Base-by-base conservation (phyloP, 2,113 vertebrate genomes). In the Pachyramphus minor region DNA sequence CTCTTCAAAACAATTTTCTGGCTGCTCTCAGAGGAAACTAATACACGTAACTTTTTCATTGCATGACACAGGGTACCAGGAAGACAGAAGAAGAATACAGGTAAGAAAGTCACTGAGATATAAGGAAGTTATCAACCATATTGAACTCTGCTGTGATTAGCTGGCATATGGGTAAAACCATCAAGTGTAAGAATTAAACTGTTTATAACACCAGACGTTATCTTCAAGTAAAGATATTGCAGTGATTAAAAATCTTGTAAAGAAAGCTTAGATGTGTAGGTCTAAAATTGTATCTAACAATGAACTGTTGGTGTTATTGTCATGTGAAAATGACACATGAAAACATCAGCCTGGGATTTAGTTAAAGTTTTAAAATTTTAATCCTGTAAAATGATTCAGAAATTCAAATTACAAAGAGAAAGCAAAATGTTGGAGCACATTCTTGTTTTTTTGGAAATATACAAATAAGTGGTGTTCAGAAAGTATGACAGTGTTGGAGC, bases 1-100 rank as follows among this genome's bases (percentile, higher is more conserved):
- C 9, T 82, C 42, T 67, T 78, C 42, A 35, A 11, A 59, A 78
- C 50, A 55, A 33, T 82, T 55, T 77, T 64, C 39, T 68, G 22
- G 9, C 28, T 59, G 12, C 50, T 78, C 5, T 87, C 30, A 72
- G 14, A 63, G 17, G 47, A 81, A 91, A 44, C 14, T 24, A 55
- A 35, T 17, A 37, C 1, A 6, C 31, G 2, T 49, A 37, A 23
- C 28, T 62, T 72, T 44, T 56, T 87, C 17, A 24, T 30, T 83
- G 39, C 3, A 15, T 4, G 4, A 56, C 12, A 58, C 1, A 33
- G 18, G 9, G 49, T 11, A 53, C 13, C 0, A 22, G 12, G 11
- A 92, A 84, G 7, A 44, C 9, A 59, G 24, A 80, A 59, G 11
- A 60, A 64, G 6, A 39, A 68, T 41, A 21, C 6, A 84, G 10